Evolutionary conservation across 2,113 vertebrate species (phyloP).

Genomic region (Bubo bubo): DNA sequence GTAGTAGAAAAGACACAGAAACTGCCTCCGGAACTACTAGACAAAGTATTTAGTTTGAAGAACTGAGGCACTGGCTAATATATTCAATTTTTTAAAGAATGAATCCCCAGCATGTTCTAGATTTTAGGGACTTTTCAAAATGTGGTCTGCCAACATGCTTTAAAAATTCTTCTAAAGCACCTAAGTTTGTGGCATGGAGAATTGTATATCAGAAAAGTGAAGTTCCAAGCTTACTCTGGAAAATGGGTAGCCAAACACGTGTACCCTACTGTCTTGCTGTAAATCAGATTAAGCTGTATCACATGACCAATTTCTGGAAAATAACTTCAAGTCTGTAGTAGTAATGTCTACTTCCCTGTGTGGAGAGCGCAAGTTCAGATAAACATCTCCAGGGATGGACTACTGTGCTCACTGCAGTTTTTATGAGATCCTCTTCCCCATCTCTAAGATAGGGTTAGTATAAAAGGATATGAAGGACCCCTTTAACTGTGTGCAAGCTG

Average conservation of each 20-base stretch:
- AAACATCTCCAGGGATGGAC: background rate
- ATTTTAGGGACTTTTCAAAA: background rate
- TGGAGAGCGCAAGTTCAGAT: background rate
- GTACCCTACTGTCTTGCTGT: fast-evolving
- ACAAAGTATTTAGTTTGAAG: background rate
- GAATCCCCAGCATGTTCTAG: background rate
- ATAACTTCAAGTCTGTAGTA: background rate
- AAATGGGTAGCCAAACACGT: background rate
- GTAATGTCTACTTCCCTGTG: background rate
- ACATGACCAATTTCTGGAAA: background rate
- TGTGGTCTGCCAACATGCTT: background rate
- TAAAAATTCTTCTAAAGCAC: background rate
- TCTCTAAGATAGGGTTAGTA: background rate
- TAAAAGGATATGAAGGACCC: background rate
- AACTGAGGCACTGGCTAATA: background rate
- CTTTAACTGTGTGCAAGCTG: background rate
- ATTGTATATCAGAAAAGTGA: background rate
- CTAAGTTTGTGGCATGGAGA: background rate
- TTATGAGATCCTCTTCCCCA: background rate
- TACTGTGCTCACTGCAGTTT: background rate
- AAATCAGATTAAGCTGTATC: background rate
- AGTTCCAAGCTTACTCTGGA: background rate
- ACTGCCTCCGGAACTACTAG: background rate
- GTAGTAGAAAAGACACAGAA: background rate
- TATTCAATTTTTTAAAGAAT: background rate